Evolutionary conservation across 1,140 invertebrate genomes (phyloP).

Genomic region (Drosophila varians): DNA sequence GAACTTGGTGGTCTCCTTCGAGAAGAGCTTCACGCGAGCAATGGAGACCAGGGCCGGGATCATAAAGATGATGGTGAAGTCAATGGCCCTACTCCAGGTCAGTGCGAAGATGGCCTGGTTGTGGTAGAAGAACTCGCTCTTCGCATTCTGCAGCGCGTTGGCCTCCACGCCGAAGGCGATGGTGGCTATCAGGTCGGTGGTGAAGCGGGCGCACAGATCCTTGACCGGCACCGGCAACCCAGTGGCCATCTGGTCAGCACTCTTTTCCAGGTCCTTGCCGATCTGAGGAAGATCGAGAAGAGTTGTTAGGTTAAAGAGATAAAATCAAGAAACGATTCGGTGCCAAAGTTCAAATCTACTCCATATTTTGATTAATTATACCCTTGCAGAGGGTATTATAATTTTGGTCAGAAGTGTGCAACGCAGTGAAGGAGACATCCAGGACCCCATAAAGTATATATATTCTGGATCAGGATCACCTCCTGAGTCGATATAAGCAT

Average conservation of each 20-base stretch:
- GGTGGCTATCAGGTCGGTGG: slow-evolving; percentile 86
- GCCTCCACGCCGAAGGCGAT: slow-evolving; percentile 86
- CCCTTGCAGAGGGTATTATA: too few relatives aligned
- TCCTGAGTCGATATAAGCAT: too few relatives aligned
- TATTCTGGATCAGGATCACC: too few relatives aligned
- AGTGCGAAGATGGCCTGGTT: slow-evolving; percentile 84
- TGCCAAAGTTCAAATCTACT: too few relatives aligned
- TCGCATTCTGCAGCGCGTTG: slow-evolving; percentile 84
- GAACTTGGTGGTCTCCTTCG: slow-evolving; percentile 56
- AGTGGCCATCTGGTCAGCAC: slow-evolving; percentile 10
- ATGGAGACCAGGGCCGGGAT: slow-evolving; percentile 60
- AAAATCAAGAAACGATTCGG: not conserved
- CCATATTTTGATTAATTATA: too few relatives aligned
- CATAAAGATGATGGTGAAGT: slow-evolving; percentile 84
- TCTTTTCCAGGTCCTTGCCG: slow-evolving; percentile 56
- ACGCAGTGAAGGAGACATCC: too few relatives aligned
- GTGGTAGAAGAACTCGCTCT: slow-evolving; percentile 83
- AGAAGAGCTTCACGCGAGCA: slow-evolving; percentile 60
- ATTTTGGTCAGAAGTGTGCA: too few relatives aligned
- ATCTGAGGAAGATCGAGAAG: slow-evolving; percentile 35
- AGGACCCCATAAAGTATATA: too few relatives aligned
- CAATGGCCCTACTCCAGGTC: slow-evolving; percentile 84
- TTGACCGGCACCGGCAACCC: slow-evolving; percentile 56
- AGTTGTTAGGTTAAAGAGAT: not conserved
- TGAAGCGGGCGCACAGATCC: slow-evolving; percentile 84